phyloP scores from a whole-genome alignment of 2,113 vertebrate genomes.

The Oenanthe oenanthe region DNA sequence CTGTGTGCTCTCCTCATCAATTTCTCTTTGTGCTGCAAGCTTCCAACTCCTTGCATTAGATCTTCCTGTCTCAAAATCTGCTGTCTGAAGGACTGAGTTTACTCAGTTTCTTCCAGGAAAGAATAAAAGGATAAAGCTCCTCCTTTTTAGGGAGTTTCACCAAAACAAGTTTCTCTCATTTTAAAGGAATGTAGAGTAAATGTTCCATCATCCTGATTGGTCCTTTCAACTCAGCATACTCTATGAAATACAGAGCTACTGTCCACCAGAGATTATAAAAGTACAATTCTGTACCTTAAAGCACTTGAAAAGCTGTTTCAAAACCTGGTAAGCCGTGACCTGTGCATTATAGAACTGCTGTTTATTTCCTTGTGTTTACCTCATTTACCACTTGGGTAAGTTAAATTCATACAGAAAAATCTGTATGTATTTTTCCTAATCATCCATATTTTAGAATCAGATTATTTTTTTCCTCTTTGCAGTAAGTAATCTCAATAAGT shows the following conservation, averaged over 20 bases:
- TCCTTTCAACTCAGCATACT: background rate
- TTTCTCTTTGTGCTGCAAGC: background rate
- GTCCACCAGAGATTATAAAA: background rate
- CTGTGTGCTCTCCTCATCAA: background rate
- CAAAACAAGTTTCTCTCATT: background rate
- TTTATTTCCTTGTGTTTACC: background rate
- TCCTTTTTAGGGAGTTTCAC: background rate
- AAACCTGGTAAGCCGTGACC: background rate
- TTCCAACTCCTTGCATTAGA: background rate
- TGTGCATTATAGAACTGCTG: background rate
- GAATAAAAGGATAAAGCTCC: background rate
- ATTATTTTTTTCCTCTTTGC: background rate
- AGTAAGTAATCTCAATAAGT: background rate
- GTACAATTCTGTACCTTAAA: background rate
- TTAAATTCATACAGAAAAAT: background rate
- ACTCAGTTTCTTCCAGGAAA: background rate
- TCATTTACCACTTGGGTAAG: background rate
- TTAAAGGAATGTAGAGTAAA: background rate
- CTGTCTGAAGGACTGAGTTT: background rate
- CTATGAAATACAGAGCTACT: background rate
- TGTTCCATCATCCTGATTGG: rapidly evolving
- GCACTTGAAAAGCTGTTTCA: background rate
- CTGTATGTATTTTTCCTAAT: background rate
- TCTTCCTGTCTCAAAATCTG: background rate
- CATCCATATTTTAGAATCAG: background rate